Conservation (phyloP, 2,797 vertebrate species). For the Mustela erminea region DNA sequence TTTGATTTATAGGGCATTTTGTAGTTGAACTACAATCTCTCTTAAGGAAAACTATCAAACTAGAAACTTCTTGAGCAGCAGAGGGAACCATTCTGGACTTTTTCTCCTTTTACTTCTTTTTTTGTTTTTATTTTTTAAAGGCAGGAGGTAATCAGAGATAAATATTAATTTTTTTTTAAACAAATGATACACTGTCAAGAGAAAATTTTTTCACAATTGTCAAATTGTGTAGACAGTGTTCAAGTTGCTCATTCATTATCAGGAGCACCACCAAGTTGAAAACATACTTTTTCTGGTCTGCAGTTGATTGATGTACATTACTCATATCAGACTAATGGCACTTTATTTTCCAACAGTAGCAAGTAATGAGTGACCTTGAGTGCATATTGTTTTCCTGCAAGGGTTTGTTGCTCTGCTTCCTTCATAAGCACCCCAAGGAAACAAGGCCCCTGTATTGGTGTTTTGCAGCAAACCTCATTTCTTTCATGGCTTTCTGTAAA, state of each 20-base stretch:
- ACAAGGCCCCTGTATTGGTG: constrained; percentile 92
- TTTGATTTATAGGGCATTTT: neutral
- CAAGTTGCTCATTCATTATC: constrained; percentile 87
- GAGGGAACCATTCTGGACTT: neutral
- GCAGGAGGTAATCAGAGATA: constrained; percentile 59
- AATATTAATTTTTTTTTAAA: constrained; percentile 80
- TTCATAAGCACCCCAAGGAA: constrained; percentile 94
- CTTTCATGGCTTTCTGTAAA: constrained; percentile 93
- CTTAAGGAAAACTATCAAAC: neutral
- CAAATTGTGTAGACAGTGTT: constrained; percentile 85
- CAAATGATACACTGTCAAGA: constrained; percentile 82
- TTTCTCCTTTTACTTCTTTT: neutral
- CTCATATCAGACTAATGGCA: constrained; percentile 91
- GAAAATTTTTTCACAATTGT: constrained; percentile 86
- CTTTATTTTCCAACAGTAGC: constrained; percentile 91
- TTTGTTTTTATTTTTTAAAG: neutral
- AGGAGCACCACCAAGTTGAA: constrained; percentile 84
- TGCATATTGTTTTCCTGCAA: constrained; percentile 90
- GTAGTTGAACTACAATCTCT: neutral
- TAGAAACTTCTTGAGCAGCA: constrained; percentile 29
- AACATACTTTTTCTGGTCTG: constrained; percentile 87
- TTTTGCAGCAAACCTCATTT: constrained; percentile 96
- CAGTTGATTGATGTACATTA: constrained; percentile 90
- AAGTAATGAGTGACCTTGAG: constrained; percentile 93
- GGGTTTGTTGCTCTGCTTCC: constrained; percentile 87